Conservation (phyloP, 2,113 vertebrate species). For the Passer domesticus region DNA sequence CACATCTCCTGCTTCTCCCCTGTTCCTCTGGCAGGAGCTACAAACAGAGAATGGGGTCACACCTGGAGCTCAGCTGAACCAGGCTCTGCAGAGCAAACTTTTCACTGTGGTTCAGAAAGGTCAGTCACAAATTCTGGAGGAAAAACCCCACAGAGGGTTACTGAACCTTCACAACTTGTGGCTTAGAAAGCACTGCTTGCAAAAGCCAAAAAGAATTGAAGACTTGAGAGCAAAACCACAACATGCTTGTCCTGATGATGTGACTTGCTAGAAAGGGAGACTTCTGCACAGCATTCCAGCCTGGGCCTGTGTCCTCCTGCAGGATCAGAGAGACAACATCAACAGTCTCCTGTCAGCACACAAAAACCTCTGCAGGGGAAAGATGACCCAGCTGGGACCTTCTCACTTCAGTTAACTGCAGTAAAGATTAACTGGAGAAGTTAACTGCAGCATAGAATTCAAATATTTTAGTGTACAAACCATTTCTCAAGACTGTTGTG, state of each 20-base stretch:
- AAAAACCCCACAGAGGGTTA: background rate
- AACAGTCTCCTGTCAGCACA: background rate
- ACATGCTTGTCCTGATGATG: background rate
- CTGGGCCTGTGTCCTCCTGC: background rate
- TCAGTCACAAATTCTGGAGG: accelerated
- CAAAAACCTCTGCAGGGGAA: background rate
- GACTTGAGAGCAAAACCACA: background rate
- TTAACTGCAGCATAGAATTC: background rate
- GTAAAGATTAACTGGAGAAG: background rate
- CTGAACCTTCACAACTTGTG: background rate
- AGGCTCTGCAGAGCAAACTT: background rate
- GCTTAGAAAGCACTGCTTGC: background rate
- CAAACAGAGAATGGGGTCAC: accelerated
- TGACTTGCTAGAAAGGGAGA: background rate
- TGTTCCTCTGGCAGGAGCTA: background rate
- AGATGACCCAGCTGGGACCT: background rate
- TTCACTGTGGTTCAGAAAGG: background rate
- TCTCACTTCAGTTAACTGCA: background rate
- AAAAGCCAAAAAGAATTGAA: background rate
- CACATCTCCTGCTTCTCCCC: background rate
- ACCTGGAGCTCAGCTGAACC: background rate
- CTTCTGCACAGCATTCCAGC: background rate
- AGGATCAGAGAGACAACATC: accelerated
- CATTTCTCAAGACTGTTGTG: background rate
- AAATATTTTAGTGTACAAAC: background rate